phyloP scores from a whole-genome alignment of 2,888 invertebrate genomes.

The Anodontia alba region DNA sequence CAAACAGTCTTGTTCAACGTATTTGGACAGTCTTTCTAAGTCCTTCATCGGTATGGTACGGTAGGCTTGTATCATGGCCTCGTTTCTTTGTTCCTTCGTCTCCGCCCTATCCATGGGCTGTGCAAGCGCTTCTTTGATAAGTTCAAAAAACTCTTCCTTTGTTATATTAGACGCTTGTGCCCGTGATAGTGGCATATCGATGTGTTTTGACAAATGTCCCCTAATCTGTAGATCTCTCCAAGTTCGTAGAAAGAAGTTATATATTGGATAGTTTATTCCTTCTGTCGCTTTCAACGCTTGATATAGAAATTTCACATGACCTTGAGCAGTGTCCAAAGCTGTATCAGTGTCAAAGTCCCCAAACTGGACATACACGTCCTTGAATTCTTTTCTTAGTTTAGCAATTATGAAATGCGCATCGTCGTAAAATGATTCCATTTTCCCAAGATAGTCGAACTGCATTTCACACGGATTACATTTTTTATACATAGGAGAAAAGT shows the following conservation, averaged over 20 bases:
- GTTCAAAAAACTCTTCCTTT: background rate
- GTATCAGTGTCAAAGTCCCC: background rate
- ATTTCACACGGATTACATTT: constrained; percentile 12
- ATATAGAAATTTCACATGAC: background rate
- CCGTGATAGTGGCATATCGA: background rate
- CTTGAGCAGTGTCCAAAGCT: background rate
- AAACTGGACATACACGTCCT: background rate
- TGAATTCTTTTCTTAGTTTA: background rate
- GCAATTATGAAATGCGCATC: constrained; percentile 5
- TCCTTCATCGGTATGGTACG: background rate
- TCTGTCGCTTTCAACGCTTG: background rate
- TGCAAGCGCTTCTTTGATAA: constrained; percentile 5
- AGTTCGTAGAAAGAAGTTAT: constrained; percentile 10
- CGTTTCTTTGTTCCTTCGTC: background rate
- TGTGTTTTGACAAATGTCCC: constrained; percentile 2
- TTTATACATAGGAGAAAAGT: background rate
- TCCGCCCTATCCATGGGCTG: background rate
- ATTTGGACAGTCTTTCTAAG: constrained; percentile 9
- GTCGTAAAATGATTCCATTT: constrained; percentile 7
- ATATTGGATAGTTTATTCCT: background rate
- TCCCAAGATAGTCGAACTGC: background rate
- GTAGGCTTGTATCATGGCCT: constrained; percentile 13
- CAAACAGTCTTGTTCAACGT: background rate
- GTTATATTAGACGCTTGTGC: background rate
- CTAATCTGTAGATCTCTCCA: constrained; percentile 16